These are phyloP conservation scores for Arnoldichthys spilopterus DNA, from an alignment of 2,797 vertebrate species.

Conservation along the genomic window DNA sequence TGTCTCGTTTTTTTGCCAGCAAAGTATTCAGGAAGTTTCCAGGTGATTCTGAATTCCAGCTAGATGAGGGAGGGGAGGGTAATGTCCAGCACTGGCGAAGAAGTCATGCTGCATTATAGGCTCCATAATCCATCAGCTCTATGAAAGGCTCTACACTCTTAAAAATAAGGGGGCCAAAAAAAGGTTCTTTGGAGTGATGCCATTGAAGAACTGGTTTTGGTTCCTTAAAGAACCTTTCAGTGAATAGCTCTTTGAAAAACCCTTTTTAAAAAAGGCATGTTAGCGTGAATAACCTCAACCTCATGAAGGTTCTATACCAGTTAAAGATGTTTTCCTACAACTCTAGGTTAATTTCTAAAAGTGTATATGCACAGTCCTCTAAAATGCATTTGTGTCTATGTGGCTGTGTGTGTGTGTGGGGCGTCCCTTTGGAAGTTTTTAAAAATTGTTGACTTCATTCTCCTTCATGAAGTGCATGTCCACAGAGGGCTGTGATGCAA, in stretches of 20 bases:
- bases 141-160: constrained; percentile 3
- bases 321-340: neutral
- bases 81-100: constrained; percentile 34
- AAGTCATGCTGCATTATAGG: constrained; percentile 29
- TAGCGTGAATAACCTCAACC: neutral
- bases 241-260: neutral
- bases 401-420: constrained; percentile 11
- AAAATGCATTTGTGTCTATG: constrained; percentile 24
- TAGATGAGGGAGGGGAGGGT: constrained; percentile 26
- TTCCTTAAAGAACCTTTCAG: neutral
- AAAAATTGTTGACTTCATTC: constrained; percentile 40
- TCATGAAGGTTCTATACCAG: neutral
- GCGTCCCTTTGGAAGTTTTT: constrained; percentile 28
- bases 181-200: neutral
- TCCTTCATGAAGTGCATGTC: constrained; percentile 35
- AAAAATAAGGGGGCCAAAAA: neutral
- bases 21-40: constrained; percentile 52
- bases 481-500: constrained; percentile 41
- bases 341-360: neutral
- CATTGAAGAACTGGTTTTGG: neutral
- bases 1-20: constrained; percentile 50
- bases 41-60: constrained; percentile 54
- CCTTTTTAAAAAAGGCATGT: neutral
- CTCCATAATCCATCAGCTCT: constrained; percentile 19
- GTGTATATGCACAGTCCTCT: constrained; percentile 1